Percentiles rank a stretch among this genome's conserved stretches.
Evolutionary conservation across 2,888 invertebrate species (phyloP).

Genomic region (Calameuta filiformis): DNA sequence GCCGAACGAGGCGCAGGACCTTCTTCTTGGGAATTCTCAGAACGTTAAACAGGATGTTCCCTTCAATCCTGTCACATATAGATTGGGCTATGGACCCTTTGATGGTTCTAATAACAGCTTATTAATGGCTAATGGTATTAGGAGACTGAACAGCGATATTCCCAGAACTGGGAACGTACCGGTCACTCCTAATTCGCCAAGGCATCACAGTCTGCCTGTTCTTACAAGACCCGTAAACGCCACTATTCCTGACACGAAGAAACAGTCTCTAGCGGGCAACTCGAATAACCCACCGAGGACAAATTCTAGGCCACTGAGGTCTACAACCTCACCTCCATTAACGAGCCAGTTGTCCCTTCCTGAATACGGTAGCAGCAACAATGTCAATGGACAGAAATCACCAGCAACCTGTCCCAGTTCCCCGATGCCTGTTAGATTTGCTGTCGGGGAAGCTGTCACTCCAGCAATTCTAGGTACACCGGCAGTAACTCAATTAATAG

Average conservation of each 20-base stretch:
- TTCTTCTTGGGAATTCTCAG: conserved; percentile 78
- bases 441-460: conserved; percentile 76
- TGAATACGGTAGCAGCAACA: conserved; percentile 11
- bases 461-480: conserved; percentile 56
- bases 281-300: conserved; percentile 1
- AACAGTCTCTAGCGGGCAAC: conserved; percentile 17
- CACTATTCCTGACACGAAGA: conserved; percentile 18
- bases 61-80: conserved; percentile 75
- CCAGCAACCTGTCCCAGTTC: conserved; percentile 58
- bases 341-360: conserved; percentile 18
- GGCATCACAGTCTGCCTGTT: conserved; percentile 78
- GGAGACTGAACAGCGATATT: conserved; percentile 61
- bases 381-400: conserved; percentile 37
- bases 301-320: conserved; percentile 7
- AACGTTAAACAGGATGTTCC: conserved; percentile 83
- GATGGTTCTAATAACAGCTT: conserved; percentile 32
- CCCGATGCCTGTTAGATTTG: conserved; percentile 72
- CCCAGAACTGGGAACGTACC: conserved; percentile 51
- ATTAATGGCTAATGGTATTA: conserved; percentile 38
- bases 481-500: conserved; percentile 41
- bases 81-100: conserved; percentile 29
- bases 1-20: conserved; percentile 86
- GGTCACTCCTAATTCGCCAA: conserved; percentile 70
- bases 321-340: conserved; percentile 13
- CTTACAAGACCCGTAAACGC: conserved; percentile 26